Evolutionary conservation across 2,888 invertebrate species (phyloP).

Genomic region (Hirtodrosophila duncani): DNA sequence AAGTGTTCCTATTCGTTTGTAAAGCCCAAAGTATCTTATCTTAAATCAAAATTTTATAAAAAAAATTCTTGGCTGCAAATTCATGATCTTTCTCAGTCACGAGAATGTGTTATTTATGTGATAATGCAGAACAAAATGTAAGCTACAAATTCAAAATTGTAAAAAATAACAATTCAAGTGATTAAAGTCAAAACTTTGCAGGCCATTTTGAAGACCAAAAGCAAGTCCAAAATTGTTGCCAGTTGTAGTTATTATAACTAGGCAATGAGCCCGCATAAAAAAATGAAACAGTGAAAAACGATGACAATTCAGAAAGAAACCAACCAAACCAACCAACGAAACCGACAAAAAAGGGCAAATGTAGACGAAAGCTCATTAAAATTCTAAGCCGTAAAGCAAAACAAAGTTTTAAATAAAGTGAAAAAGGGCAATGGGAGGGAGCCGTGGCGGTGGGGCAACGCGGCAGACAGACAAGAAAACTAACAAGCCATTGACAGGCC

Average conservation of each 20-base stretch:
- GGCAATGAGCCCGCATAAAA: conserved; percentile 59
- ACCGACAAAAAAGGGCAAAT: conserved; percentile 30
- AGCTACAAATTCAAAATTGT: no score
- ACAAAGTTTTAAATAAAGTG: conserved; percentile 68
- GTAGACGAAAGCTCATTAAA: conserved; percentile 69
- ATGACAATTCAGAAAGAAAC: conserved; percentile 67
- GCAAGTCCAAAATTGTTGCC: conserved; percentile 31
- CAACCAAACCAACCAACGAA: conserved; percentile 20
- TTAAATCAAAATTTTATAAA: no score
- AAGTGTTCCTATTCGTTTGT: no score
- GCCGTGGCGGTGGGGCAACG: neutral
- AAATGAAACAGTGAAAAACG: conserved; percentile 36
- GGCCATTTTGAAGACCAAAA: conserved; percentile 12
- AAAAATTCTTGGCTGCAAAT: no score
- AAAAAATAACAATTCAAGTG: no score
- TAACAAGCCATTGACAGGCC: conserved; percentile 67
- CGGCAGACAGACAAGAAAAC: conserved; percentile 48
- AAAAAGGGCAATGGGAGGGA: conserved; percentile 12
- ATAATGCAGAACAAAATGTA: no score
- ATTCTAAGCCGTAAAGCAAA: conserved; percentile 71
- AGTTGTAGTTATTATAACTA: conserved; percentile 37
- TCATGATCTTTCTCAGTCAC: no score
- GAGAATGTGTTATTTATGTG: no score
- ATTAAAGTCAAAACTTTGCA: no score
- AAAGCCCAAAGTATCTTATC: no score